Conservation (phyloP, 2,113 vertebrate species). For the Nymphicus hollandicus region DNA sequence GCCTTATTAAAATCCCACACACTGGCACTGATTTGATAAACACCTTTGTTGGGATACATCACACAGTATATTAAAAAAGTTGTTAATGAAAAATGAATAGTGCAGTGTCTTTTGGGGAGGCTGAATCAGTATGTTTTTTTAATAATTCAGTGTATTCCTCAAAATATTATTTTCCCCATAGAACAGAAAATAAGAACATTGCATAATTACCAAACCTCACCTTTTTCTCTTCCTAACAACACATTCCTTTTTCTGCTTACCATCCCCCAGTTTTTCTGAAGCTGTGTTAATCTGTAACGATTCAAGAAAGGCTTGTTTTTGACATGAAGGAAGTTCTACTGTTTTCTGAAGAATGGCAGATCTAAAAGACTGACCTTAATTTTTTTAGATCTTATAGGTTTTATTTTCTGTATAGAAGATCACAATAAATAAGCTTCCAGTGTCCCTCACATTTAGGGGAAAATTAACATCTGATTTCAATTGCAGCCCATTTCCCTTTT, state of each 20-base stretch:
- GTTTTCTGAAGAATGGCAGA: background rate
- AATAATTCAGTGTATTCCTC: conserved; percentile 53
- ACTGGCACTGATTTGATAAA: background rate
- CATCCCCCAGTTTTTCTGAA: background rate
- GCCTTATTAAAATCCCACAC: conserved; percentile 14
- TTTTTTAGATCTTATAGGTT: background rate
- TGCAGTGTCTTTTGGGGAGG: conserved; percentile 22
- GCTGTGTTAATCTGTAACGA: background rate
- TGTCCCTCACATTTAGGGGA: background rate
- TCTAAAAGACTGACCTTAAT: background rate
- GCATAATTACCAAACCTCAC: background rate
- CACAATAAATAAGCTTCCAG: background rate
- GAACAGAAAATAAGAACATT: conserved; percentile 43
- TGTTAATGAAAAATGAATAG: conserved; percentile 68
- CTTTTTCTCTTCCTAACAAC: background rate
- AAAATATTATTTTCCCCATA: conserved; percentile 14
- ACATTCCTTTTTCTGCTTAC: background rate
- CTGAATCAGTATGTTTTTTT: conserved; percentile 21
- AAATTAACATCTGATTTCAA: background rate
- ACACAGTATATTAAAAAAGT: conserved; percentile 42
- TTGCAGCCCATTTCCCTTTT: background rate
- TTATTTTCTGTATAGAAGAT: background rate
- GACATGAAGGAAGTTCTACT: background rate
- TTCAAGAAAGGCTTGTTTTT: background rate
- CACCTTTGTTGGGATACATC: background rate